Base-by-base conservation (phyloP, 1,140 invertebrate genomes). In the Ceratina calcarata region DNA sequence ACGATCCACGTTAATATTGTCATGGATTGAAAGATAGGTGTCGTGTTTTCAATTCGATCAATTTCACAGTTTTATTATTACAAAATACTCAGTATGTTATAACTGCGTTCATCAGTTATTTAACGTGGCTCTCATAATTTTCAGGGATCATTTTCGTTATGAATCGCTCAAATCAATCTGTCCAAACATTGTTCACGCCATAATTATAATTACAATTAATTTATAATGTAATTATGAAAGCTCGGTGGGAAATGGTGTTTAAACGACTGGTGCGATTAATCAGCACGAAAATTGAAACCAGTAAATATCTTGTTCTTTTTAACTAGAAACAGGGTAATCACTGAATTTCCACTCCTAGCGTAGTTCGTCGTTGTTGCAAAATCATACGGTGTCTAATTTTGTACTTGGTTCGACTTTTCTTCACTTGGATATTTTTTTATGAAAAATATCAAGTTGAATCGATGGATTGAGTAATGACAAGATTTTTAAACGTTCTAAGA, bases 301-400 rank as follows among this genome's bases (percentile, higher is more conserved):
- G 7, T 24, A 15, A 16, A 49, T 32, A 20, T 10, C 72, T 15
- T 3, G 18, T 32, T 55, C 32, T 37, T 37, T 37, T 37, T 76
- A 27, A 67, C 20, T 3, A 20, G 37, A 78, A 12, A 3, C 67
- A 24, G 67, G 58, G 67, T 78, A 71, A 78, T 55, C 67, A 62
- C 16, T 55, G 67, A 78, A 78, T 70, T 78, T 37, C 32, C 20
- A 7, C 4, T n/a, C n/a, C n/a, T n/a, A n/a, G n/a, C n/a, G n/a
- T n/a, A 32, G 0, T 37, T 22, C 15, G 65, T 67, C 49, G 20
- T 67, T 45, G 62, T 57, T 2, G 24, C 7, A 76, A 27, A 76
- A 60, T 76, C 22, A 68, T 32, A 53, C 12, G 20, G 10, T 18
- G 27, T 45, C 10, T 37, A 53, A 18, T 53, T 71, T 78, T 62